These are phyloP conservation scores for Lipophrys pholis DNA, from an alignment of 2,113 vertebrate genomes.

Conservation along the genomic window DNA sequence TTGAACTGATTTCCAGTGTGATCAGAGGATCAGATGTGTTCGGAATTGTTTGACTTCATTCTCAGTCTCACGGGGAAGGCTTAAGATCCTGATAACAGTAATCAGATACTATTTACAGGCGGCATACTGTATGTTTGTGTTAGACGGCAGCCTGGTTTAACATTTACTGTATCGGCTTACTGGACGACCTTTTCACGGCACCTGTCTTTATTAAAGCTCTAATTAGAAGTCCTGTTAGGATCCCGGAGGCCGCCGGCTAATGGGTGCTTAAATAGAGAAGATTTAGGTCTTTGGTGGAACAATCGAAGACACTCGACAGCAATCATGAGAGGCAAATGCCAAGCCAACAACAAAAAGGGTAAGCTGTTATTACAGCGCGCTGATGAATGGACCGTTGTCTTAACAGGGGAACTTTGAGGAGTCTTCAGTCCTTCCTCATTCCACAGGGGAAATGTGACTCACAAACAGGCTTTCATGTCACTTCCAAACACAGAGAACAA, in stretches of 20 bases:
- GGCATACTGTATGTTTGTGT: slow-evolving; percentile 14
- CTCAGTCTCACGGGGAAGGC: neutral
- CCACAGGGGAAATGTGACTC: neutral
- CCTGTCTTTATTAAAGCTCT: slow-evolving; percentile 55
- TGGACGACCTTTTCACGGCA: slow-evolving; percentile 50
- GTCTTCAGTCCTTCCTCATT: neutral
- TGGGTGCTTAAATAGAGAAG: slow-evolving; percentile 47
- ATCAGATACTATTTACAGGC: slow-evolving; percentile 3
- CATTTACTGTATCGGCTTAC: slow-evolving; percentile 52
- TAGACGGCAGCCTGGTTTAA: neutral
- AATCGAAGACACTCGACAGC: slow-evolving; percentile 41
- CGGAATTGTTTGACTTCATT: neutral
- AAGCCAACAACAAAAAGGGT: slow-evolving; percentile 4
- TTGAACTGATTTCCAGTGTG: neutral
- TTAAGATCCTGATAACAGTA: slow-evolving; percentile 6
- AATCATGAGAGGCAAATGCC: slow-evolving; percentile 60
- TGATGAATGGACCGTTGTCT: slow-evolving; percentile 11
- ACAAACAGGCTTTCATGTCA: neutral
- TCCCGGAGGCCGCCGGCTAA: slow-evolving; percentile 40
- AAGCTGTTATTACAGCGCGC: slow-evolving; percentile 9
- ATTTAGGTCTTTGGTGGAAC: slow-evolving; percentile 47
- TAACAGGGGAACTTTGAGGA: neutral
- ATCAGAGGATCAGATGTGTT: neutral
- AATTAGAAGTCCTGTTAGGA: slow-evolving; percentile 58
- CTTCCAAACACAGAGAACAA: neutral